These are phyloP conservation scores for Drosophila nikananu DNA, from an alignment of 1,140 invertebrate genomes.

Conservation along the genomic window DNA sequence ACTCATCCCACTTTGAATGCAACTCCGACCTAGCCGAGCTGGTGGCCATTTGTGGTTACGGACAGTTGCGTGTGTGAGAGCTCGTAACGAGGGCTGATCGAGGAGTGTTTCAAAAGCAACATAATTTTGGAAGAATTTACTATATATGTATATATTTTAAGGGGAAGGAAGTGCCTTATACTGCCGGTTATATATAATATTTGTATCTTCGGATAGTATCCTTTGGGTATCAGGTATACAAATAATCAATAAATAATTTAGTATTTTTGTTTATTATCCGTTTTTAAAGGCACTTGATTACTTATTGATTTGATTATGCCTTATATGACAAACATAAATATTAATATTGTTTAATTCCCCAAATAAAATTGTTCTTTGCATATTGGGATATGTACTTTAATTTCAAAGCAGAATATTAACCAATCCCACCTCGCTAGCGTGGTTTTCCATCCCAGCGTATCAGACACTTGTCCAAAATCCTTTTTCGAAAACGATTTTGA, in stretches of 20 bases:
- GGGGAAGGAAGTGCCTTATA: too few relatives aligned
- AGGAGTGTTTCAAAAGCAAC: neutral
- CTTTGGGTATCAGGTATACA: too few relatives aligned
- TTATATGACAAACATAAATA: too few relatives aligned
- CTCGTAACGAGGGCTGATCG: neutral
- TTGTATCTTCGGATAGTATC: too few relatives aligned
- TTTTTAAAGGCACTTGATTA: too few relatives aligned
- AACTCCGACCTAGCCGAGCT: conserved; percentile 14
- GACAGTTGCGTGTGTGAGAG: conserved; percentile 35
- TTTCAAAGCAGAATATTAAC: neutral
- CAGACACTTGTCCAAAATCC: conserved; percentile 75
- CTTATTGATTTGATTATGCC: too few relatives aligned
- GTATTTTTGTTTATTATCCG: too few relatives aligned
- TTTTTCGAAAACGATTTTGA: conserved; percentile 48
- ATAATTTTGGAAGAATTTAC: neutral
- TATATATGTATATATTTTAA: too few relatives aligned
- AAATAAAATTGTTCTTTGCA: too few relatives aligned
- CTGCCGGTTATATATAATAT: too few relatives aligned
- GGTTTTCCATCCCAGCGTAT: conserved; percentile 6
- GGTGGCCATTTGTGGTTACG: conserved; percentile 67
- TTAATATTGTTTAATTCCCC: too few relatives aligned
- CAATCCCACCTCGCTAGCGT: conserved; percentile 19
- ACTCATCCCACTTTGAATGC: neutral
- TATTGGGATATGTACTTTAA: neutral
- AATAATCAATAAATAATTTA: too few relatives aligned